Percentiles rank a stretch among this genome's conserved stretches.
Conservation (phyloP, 2,888 invertebrate genomes). For the Napeogenes inachia region DNA sequence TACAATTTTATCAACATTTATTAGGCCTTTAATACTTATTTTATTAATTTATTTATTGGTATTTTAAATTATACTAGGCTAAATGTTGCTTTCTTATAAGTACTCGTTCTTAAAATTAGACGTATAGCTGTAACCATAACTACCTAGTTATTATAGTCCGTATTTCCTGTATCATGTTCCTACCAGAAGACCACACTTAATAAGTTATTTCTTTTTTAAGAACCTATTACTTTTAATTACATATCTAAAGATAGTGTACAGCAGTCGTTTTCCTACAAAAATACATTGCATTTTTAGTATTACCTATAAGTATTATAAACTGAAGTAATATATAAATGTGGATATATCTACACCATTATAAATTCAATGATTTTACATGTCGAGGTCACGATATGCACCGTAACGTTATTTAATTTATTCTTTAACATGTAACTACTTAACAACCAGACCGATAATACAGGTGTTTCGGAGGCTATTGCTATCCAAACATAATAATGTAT, state of each 20-base stretch:
- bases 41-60: no score
- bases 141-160: not conserved
- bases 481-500: not conserved
- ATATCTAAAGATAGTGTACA: no score
- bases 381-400: not conserved
- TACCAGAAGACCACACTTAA: no score
- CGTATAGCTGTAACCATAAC: not conserved
- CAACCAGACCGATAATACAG: not conserved
- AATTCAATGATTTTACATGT: not conserved
- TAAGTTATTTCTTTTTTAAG: no score
- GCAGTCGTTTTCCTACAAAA: no score
- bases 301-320: not conserved
- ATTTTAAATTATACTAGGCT: no score
- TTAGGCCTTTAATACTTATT: not conserved
- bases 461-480: not conserved
- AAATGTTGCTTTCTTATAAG: no score
- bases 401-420: not conserved
- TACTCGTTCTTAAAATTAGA: not conserved
- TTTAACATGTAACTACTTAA: not conserved
- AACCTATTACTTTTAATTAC: no score
- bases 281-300: no score
- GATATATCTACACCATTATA: not conserved
- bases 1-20: slow-evolving; percentile 13
- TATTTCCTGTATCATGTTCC: not conserved
- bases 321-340: not conserved